phyloP scores from a whole-genome alignment of 2,797 vertebrate genomes.

The Micropoecilia bifurca region DNA sequence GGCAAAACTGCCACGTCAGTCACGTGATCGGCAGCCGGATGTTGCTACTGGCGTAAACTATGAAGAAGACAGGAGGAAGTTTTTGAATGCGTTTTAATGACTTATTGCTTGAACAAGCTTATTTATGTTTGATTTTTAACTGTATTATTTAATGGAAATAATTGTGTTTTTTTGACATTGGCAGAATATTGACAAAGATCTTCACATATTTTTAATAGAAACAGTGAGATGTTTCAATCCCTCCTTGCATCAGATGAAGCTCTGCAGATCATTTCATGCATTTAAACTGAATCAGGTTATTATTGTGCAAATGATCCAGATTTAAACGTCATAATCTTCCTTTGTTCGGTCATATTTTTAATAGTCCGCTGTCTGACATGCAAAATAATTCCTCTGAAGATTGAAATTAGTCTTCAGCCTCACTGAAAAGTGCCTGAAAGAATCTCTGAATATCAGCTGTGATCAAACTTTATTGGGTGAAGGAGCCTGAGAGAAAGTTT shows the following conservation, averaged over 20 bases:
- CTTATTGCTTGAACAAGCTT: too few species aligned
- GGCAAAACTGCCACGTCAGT: too few species aligned
- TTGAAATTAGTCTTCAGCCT: not conserved
- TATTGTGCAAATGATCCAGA: not conserved
- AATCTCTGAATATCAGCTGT: not conserved
- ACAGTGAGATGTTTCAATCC: not conserved
- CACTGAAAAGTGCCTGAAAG: not conserved
- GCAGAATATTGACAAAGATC: too few species aligned
- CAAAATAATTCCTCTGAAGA: not conserved
- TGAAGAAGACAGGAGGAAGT: too few species aligned
- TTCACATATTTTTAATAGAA: not conserved
- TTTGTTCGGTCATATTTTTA: not conserved
- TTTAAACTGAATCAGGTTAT: not conserved
- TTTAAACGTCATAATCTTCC: not conserved
- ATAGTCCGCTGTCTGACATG: not conserved
- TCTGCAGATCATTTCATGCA: not conserved
- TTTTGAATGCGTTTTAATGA: too few species aligned
- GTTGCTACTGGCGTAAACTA: too few species aligned
- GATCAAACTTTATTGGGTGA: not conserved
- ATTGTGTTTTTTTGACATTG: not conserved
- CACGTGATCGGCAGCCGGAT: too few species aligned
- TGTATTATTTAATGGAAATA: not conserved
- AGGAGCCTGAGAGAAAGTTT: not conserved
- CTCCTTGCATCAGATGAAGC: not conserved
- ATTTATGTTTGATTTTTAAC: too few species aligned